phyloP scores from a whole-genome alignment of 2,797 vertebrate genomes.

The Valencia hispanica region DNA sequence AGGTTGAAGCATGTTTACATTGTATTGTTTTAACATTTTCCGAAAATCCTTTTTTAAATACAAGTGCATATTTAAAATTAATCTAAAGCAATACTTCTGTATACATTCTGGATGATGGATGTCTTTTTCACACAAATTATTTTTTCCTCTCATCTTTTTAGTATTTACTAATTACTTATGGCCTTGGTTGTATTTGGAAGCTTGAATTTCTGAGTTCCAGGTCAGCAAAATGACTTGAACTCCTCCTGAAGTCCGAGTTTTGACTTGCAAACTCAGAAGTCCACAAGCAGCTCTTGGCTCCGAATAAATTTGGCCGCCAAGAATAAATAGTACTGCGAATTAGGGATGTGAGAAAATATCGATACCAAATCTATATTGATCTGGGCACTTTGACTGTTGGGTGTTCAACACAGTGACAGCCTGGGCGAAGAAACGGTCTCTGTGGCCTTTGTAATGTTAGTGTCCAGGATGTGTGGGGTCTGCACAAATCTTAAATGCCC shows the following conservation, averaged over 20 bases:
- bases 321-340: no score
- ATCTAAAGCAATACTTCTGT: no score
- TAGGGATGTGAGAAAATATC: no score
- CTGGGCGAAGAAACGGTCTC: no score
- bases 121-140: not conserved
- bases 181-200: not conserved
- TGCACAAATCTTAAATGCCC: no score
- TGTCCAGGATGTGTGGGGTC: no score
- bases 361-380: no score
- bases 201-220: not conserved
- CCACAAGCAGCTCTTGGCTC: not conserved
- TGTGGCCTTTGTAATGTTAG: no score
- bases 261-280: not conserved
- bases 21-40: not conserved
- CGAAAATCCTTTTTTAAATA: not conserved
- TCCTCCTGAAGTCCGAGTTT: not conserved
- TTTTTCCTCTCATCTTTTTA: not conserved
- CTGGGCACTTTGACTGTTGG: no score
- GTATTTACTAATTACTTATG: no score
- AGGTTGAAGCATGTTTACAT: not conserved
- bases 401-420: no score
- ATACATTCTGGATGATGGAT: not conserved
- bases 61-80: no score
- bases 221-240: not conserved
- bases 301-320: not conserved